phyloP scores from a whole-genome alignment of 92 coral and sea anemone species.

The Scolanthus callimorphus region DNA sequence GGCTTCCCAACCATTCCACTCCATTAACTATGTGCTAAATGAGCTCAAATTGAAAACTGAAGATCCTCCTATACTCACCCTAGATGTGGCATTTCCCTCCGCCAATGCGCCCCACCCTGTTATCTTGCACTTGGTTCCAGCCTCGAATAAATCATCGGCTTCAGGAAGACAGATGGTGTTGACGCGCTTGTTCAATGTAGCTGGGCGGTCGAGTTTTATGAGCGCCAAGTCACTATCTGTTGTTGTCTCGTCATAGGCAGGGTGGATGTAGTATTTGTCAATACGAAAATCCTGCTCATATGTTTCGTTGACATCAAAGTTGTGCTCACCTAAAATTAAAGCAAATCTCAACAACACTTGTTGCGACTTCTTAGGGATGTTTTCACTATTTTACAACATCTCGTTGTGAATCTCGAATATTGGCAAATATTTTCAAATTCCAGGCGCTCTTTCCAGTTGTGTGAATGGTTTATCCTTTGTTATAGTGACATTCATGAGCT shows the following conservation, averaged over 20 bases:
- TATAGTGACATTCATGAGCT: background rate
- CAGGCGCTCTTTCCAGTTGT: no score
- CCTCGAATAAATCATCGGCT: slow-evolving; percentile 41
- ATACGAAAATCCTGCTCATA: slow-evolving; percentile 65
- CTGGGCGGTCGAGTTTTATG: slow-evolving; percentile 55
- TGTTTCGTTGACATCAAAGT: slow-evolving; percentile 53
- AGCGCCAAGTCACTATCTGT: slow-evolving; percentile 73
- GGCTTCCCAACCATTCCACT: no score
- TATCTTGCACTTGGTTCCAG: slow-evolving; percentile 67
- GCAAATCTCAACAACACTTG: no score
- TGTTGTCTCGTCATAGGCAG: slow-evolving; percentile 47
- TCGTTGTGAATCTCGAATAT: no score
- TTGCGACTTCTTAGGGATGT: background rate
- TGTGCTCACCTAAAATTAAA: slow-evolving; percentile 47
- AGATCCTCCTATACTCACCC: slow-evolving; percentile 26
- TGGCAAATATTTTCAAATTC: no score
- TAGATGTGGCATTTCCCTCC: slow-evolving; percentile 44
- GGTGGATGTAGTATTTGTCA: slow-evolving; percentile 55
- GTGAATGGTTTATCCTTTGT: background rate
- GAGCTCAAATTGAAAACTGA: no score
- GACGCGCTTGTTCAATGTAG: slow-evolving; percentile 61
- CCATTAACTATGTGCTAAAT: no score
- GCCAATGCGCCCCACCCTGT: slow-evolving; percentile 68
- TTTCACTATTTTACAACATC: background rate
- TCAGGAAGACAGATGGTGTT: slow-evolving; percentile 76